Evolutionary conservation across 2,797 vertebrate genomes (phyloP).

Genomic region (Darevskia mixta): DNA sequence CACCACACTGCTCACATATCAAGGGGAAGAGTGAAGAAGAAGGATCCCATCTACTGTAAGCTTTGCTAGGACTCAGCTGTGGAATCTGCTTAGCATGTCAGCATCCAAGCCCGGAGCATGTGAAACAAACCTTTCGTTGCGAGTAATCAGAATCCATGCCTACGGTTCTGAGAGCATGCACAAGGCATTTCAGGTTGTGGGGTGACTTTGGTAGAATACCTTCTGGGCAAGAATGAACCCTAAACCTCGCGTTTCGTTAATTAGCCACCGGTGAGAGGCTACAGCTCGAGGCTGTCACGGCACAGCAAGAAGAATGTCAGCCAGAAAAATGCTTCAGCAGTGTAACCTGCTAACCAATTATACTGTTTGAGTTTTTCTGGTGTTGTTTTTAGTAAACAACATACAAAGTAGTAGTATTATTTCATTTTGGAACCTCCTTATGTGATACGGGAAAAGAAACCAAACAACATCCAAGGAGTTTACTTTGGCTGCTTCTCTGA

Average conservation of each 20-base stretch:
- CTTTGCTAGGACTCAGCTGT: too few species aligned
- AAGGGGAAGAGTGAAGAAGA: too few species aligned
- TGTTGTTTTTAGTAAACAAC: neutral
- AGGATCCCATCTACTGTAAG: too few species aligned
- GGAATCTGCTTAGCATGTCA: neutral
- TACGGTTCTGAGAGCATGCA: neutral
- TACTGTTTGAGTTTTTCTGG: neutral
- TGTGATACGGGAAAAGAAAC: constrained; percentile 41
- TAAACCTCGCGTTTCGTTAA: neutral
- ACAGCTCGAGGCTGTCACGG: neutral
- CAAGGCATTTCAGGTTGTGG: neutral
- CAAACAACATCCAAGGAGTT: constrained; percentile 38
- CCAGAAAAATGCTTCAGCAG: neutral
- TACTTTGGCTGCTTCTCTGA: constrained; percentile 21
- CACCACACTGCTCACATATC: too few species aligned
- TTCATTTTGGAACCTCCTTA: constrained; percentile 51
- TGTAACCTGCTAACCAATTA: neutral
- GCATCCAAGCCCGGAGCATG: neutral
- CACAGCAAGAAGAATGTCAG: neutral
- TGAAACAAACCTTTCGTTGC: too few species aligned
- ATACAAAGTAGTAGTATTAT: constrained; percentile 35
- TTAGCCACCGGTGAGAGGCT: neutral
- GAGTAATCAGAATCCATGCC: neutral
- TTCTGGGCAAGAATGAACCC: neutral
- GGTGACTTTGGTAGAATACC: neutral